Base-by-base conservation (phyloP, 1,140 invertebrate genomes). In the Philopotamus ludificatus region DNA sequence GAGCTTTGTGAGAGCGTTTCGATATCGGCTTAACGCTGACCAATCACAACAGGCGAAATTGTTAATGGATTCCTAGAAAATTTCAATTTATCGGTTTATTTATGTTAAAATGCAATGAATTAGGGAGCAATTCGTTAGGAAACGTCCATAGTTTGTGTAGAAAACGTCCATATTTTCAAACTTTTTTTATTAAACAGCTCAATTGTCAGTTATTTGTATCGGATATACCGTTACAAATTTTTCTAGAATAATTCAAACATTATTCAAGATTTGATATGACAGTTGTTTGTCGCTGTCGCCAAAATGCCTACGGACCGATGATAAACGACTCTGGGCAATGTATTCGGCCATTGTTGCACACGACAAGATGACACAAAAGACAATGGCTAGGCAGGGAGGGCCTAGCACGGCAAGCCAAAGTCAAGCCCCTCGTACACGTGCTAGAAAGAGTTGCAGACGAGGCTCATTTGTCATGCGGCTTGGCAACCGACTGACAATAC, bases 251-350 rank as follows among this genome's bases (percentile, higher is more conserved):
- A 41, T 53, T 23, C 22, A 39, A n/a, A 60, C 55, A 70, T 70
- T 70, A 70, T 63, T 70, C 68, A 66, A 66, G 68, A 70, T 70
- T 66, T 60, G 64, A 66, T 53, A 64, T 66, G 63, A 70, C 60
- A 63, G 47, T 62, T 49, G n/a, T n/a, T 58, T 47, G 16, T 8
- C 49, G 15, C 42, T 18, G 65, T 57, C 47, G 55, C 28, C 41
- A 39, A 45, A 63, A 68, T 65, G 67, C 58, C 63, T 65, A 62
- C 67, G 16, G n/a, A 21, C 25, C 26, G 49, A 67, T 70, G 68
- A 70, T 65, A 70, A 70, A 70, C 63, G 68, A 67, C 65, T 58
- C 68, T 47, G 42, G 25, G 59, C 64, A 66, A 62, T 70, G 65
- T 67, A 64, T 65, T 61, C 55, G 65, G 44, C 65, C 63, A 63